Evolutionary conservation across 2,888 invertebrate species (phyloP), one percentile per base, ranked within the genome.

Genomic region (Pinctada fucata): DNA sequence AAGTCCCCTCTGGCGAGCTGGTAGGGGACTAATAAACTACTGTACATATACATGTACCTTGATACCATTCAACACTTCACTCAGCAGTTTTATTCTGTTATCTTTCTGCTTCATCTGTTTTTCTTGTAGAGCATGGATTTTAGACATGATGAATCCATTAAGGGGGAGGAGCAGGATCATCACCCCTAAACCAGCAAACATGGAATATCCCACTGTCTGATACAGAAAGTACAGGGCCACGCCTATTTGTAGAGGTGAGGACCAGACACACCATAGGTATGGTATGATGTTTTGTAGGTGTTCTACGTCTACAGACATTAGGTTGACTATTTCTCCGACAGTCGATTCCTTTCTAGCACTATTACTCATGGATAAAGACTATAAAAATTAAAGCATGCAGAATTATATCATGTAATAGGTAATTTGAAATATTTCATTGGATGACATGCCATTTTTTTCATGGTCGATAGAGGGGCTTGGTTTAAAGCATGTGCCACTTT

Each of bases 141-240:
- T 87, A 75, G 83, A 86, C 52, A 91, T 89, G 50, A 92, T 85
- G 77, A 88, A 52, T 6, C 88, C 90, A 84, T 93, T 93, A 63
- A 92, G 49, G 0, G 92, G 93, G 2, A 99, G 96, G 80, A 99
- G 94, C 75, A 98, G 94, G 64, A 99, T 95, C 96, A 99, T 97
- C 67, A 99, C 79, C 2, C 96, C 96, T 71, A 99, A 93, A 0
- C 89, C 98, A 3, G 98, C 97, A 8, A 99, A 93, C 1, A 98
- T 97, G 0, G 98, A 96, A 0, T 96, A 95, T 0, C 95, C 95
- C 83, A 94, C 88, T 66, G 93, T 90, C 78, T 88, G 84, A 89
- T 92, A 93, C 45, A 94, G 89, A 82, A 93, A 92, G 82, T 96
- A 96, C 52, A 98, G 92, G 0, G 97, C 96, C 45, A 97, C 93